A percentile compares a stretch with the other conserved stretches of the same genome.
phyloP scores from a whole-genome alignment of 1,140 invertebrate species.

The Alviniconcha marisindica region DNA sequence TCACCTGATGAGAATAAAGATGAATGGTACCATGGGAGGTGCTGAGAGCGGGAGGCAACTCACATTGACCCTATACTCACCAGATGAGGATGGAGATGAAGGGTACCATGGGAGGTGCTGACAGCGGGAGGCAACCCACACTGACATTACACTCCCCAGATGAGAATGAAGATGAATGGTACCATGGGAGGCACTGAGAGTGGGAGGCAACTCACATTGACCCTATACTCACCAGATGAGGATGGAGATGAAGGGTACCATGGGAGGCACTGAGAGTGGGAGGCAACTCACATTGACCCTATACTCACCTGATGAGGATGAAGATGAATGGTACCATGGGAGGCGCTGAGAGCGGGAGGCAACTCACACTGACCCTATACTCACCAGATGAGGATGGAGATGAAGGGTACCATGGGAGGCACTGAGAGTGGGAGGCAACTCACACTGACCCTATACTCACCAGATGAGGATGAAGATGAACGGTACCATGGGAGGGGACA shows the following conservation, averaged over 20 bases:
- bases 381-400: conserved; percentile 4
- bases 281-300: too few species aligned
- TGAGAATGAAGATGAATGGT: conserved; percentile 4
- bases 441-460: conserved; percentile 43
- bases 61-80: too few species aligned
- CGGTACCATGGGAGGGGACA: conserved; percentile 50
- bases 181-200: not conserved
- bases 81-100: not conserved
- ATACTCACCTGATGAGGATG: too few species aligned
- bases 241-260: too few species aligned
- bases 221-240: not conserved
- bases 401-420: not conserved
- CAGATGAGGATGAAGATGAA: conserved; percentile 55
- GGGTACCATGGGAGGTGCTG: not conserved
- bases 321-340: not conserved
- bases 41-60: too few species aligned
- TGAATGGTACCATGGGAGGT: too few species aligned
- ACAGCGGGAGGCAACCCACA: not conserved
- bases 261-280: too few species aligned
- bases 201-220: too few species aligned
- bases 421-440: too few species aligned
- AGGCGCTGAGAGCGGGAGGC: not conserved
- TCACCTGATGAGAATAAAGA: not conserved
- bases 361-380: too few species aligned
- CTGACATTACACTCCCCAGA: too few species aligned